Evolutionary conservation across 2,888 invertebrate species (phyloP), one percentile per base, ranked within the genome.

Genomic region (Hartigia nigra): DNA sequence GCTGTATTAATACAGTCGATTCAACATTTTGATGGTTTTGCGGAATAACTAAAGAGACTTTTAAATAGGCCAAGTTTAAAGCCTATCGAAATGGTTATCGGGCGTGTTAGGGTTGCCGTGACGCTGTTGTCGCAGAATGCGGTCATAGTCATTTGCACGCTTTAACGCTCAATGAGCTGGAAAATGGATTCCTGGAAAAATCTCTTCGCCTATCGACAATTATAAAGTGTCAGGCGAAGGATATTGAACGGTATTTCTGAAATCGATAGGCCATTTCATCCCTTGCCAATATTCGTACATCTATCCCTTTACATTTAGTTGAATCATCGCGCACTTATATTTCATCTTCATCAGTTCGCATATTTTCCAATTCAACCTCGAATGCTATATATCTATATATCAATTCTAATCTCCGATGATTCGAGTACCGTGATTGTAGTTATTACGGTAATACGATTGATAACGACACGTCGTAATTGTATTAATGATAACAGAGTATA

Each of bases 101-200:
- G 23, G 23, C 23, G 55, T 55, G 55, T 55, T 55, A 23, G 55
- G 23, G 3, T 23, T 55, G 55, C 55, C 55, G 23, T 2, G 23
- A 23, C 55, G 23, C 55, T 55, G 55, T 55, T 55, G 55, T 55
- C 23, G 23, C 55, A 55, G 72, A 72, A 72, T 31, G 72, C 34
- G 72, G 72, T 72, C 72, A 31, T 72, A 31, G 34, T 34, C 32
- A 34, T 32, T 72, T 34, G 72, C 34, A 34, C 32, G 32, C 72
- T 31, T 72, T 34, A 34, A 72, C 72, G 72, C 23, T 72, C 72
- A 34, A 72, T 34, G 72, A 72, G 34, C 31, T 31, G 72, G 72
- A 72, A 72, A 72, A 72, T 72, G 12, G 72, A 72, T 31, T 32
- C n/a, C 72, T 32, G 12, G 31, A 32, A 31, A 32, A 72, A 72